A percentile compares a stretch with the other conserved stretches of the same genome.
phyloP scores from a whole-genome alignment of 2,797 vertebrate species.

The Melanotaenia boesemani region DNA sequence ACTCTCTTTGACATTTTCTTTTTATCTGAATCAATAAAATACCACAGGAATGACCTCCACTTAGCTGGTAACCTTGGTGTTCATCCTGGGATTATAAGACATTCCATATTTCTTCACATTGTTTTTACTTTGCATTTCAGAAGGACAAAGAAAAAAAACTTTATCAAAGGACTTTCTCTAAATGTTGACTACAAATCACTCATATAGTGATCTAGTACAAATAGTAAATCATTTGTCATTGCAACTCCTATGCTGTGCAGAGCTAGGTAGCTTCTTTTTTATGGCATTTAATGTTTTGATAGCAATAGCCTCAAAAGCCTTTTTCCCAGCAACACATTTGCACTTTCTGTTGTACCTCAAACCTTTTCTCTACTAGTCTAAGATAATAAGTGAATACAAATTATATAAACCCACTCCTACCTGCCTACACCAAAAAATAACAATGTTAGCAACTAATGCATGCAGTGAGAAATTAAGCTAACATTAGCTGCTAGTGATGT shows the following conservation, averaged over 20 bases:
- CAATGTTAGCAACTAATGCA: background rate
- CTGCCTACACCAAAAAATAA: background rate
- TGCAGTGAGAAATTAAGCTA: background rate
- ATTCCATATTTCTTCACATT: background rate
- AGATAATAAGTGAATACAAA: background rate
- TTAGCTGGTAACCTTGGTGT: slow-evolving; percentile 24
- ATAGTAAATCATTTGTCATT: too few species aligned
- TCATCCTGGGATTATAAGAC: background rate
- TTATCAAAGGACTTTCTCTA: background rate
- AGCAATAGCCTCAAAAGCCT: too few species aligned
- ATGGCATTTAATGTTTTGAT: too few species aligned
- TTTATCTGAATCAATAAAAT: slow-evolving; percentile 47
- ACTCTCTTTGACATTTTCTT: slow-evolving; percentile 45
- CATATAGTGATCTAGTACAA: too few species aligned
- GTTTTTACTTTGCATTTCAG: background rate
- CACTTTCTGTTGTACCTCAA: too few species aligned
- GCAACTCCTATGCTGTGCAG: too few species aligned
- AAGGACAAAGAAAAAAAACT: background rate
- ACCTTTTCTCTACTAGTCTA: background rate
- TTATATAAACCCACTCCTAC: background rate
- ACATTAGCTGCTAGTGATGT: background rate
- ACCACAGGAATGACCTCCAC: slow-evolving; percentile 2
- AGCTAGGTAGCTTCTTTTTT: too few species aligned
- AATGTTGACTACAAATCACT: too few species aligned
- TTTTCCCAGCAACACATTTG: too few species aligned